Evolutionary conservation across 1,140 invertebrate species (phyloP).

Genomic region (Macrotrachela quadricornifera): DNA sequence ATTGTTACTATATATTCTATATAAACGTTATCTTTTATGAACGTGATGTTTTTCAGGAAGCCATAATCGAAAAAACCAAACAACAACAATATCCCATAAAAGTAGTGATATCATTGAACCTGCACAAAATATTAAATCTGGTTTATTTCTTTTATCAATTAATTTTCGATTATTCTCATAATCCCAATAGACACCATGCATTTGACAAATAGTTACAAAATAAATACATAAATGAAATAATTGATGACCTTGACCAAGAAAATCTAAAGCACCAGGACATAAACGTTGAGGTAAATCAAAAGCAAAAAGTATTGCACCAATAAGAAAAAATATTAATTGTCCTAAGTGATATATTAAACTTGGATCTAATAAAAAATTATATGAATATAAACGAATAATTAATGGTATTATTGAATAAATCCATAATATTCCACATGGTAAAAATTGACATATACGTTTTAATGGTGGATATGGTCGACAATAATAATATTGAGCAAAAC

Average conservation of each 20-base stretch:
- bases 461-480: constrained; percentile 5
- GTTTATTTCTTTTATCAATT: too few species aligned
- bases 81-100: too few species aligned
- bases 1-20: too few species aligned
- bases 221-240: constrained; percentile 7
- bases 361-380: too few species aligned
- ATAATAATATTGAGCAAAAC: constrained; percentile 1
- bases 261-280: constrained; percentile 5
- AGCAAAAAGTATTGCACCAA: constrained; percentile 4
- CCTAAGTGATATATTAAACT: not conserved
- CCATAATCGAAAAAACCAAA: too few species aligned
- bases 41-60: too few species aligned
- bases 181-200: constrained; percentile 1
- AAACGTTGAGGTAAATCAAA: constrained; percentile 7
- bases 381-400: too few species aligned
- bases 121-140: too few species aligned
- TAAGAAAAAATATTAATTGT: constrained; percentile 1
- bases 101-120: too few species aligned
- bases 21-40: too few species aligned
- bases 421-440: constrained; percentile 5
- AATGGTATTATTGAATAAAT: not conserved
- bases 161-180: not conserved
- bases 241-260: constrained; percentile 6
- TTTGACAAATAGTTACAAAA: constrained; percentile 4
- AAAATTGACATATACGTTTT: constrained; percentile 4